Conservation (phyloP, 2,888 invertebrate species). For the Aleiodes testaceus region DNA sequence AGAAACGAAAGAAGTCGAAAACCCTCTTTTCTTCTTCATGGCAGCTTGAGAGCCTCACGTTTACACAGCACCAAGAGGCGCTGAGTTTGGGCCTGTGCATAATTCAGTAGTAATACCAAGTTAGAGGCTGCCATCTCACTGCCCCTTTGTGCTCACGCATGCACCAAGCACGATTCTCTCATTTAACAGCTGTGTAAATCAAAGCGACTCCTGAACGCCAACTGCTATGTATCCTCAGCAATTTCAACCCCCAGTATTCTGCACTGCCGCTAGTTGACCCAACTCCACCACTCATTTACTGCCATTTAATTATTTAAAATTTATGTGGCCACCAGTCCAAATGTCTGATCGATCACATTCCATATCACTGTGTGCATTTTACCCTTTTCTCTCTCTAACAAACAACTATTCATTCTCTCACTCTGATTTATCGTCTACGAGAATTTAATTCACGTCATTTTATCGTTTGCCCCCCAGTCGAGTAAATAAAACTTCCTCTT, state of each 20-base stretch:
- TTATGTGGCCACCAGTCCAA: constrained; percentile 32
- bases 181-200: no score
- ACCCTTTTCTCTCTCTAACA: constrained; percentile 5
- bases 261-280: background rate
- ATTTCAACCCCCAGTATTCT: background rate
- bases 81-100: constrained; percentile 43
- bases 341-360: constrained; percentile 36
- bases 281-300: constrained; percentile 23
- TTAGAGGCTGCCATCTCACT: constrained; percentile 26
- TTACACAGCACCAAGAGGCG: constrained; percentile 22
- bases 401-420: constrained; percentile 21
- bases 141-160: background rate
- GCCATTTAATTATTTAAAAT: constrained; percentile 39
- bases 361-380: constrained; percentile 33
- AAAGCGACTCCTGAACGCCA: no score
- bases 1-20: constrained; percentile 1
- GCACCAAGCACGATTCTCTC: no score
- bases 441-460: constrained; percentile 32
- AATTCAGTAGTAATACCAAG: constrained; percentile 47
- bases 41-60: background rate
- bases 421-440: constrained; percentile 26
- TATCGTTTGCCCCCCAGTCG: constrained; percentile 1
- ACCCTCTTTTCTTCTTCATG: background rate
- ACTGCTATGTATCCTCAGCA: no score
- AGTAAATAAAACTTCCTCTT: constrained; percentile 7